A percentile compares a stretch with the other conserved stretches of the same genome.
Evolutionary conservation across 2,888 invertebrate species (phyloP).

Genomic region (Atethmia centrago): DNA sequence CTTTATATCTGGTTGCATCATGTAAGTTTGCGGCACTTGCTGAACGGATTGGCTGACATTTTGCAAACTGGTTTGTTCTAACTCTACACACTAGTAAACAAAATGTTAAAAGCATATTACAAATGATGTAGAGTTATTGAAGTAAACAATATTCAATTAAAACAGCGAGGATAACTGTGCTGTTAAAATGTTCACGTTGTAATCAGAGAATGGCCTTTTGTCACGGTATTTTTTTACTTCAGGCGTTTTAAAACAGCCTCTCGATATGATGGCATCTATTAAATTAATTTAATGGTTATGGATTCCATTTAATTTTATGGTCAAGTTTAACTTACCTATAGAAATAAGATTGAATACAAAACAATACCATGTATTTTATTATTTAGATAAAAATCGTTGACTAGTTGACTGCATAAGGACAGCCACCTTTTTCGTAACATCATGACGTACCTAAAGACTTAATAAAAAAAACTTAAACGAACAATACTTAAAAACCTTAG

Average conservation of each 20-base stretch:
- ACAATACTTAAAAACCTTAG: constrained; percentile 57
- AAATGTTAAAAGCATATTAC: constrained; percentile 65
- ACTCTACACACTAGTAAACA: constrained; percentile 60
- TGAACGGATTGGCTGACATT: constrained; percentile 76
- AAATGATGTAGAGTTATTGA: constrained; percentile 49
- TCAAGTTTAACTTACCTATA: constrained; percentile 7
- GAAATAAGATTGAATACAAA: constrained; percentile 12
- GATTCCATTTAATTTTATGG: constrained; percentile 20
- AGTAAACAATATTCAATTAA: constrained; percentile 58
- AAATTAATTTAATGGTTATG: constrained; percentile 21
- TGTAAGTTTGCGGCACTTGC: constrained; percentile 69
- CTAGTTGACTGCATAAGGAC: neutral
- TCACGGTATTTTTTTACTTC: constrained; percentile 24
- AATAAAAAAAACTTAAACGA: constrained; percentile 19
- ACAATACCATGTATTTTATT: constrained; percentile 29
- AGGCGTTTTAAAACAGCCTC: constrained; percentile 22
- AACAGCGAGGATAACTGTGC: constrained; percentile 49
- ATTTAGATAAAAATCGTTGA: neutral
- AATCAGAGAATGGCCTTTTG: constrained; percentile 35
- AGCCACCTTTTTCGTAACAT: constrained; percentile 13
- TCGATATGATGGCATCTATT: constrained; percentile 3
- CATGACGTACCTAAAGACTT: constrained; percentile 9
- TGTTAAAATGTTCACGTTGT: constrained; percentile 42
- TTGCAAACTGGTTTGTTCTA: constrained; percentile 77
- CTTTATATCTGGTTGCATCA: constrained; percentile 70